Percentiles rank a stretch among this genome's conserved stretches.
Conservation (phyloP, 2,113 vertebrate genomes). For the Gallinago media region DNA sequence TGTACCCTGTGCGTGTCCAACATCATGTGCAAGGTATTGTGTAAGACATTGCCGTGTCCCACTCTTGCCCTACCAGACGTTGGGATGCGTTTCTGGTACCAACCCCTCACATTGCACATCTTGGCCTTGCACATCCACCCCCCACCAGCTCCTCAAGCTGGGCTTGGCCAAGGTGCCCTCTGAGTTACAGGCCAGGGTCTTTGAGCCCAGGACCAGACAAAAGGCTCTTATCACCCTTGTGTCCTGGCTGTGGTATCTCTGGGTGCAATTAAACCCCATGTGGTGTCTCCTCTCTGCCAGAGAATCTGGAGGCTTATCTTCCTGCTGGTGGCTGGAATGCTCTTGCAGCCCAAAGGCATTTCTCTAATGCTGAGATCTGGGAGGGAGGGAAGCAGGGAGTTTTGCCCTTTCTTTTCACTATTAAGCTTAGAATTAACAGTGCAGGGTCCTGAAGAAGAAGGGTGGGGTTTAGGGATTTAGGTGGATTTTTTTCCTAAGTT, state of each 20-base stretch:
- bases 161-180: too few relatives aligned
- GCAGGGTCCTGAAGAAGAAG: neutral
- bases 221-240: neutral
- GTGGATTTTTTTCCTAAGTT: neutral
- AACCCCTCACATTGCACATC: neutral
- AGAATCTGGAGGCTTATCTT: slow-evolving; percentile 34
- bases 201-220: neutral
- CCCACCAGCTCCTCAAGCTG: too few relatives aligned
- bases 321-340: slow-evolving; percentile 38
- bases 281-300: neutral
- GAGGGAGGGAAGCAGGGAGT: neutral
- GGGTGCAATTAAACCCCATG: neutral
- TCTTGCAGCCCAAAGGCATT: slow-evolving; percentile 8
- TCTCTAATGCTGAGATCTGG: neutral
- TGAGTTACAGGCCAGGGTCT: too few relatives aligned
- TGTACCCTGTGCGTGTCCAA: accelerated
- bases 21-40: accelerated
- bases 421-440: neutral
- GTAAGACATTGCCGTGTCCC: accelerated
- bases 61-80: accelerated
- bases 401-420: neutral
- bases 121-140: accelerated
- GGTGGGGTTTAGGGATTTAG: neutral
- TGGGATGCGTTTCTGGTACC: neutral
- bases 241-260: neutral